phyloP scores from a whole-genome alignment of 2,888 invertebrate species.

The Galeruca laticollis region DNA sequence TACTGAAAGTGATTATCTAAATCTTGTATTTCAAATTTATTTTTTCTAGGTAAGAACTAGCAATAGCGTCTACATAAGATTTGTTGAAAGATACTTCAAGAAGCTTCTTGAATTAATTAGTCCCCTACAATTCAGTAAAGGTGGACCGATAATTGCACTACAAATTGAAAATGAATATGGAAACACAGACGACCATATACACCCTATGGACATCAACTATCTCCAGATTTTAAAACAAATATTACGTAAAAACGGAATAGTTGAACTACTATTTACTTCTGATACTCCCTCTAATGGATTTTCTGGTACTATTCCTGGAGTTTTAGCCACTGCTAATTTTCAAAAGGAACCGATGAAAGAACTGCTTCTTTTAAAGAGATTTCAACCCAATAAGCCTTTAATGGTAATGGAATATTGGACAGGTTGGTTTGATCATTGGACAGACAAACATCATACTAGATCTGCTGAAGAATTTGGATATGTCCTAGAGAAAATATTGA shows the following conservation, averaged over 20 bases:
- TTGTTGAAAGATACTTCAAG: constrained; percentile 58
- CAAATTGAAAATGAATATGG: constrained; percentile 91
- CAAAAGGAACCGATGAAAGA: constrained; percentile 63
- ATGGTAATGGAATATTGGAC: constrained; percentile 74
- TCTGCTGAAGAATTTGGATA: constrained; percentile 50
- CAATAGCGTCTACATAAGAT: constrained; percentile 43
- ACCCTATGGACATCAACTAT: constrained; percentile 63
- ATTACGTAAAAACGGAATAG: constrained; percentile 62
- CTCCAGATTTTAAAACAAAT: constrained; percentile 64
- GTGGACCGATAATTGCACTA: constrained; percentile 84
- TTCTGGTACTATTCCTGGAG: constrained; percentile 52
- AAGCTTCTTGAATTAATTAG: constrained; percentile 67
- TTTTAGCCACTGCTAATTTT: constrained; percentile 71
- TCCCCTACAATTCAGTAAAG: constrained; percentile 74
- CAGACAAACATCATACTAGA: constrained; percentile 60
- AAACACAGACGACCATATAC: constrained; percentile 65
- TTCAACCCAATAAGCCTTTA: constrained; percentile 69
- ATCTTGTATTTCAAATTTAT: constrained; percentile 55
- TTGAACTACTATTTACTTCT: constrained; percentile 70
- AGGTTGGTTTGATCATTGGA: constrained; percentile 75
- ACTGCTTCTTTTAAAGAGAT: constrained; percentile 63
- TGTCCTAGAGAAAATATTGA: constrained; percentile 55
- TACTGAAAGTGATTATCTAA: too few relatives aligned
- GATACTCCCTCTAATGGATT: constrained; percentile 60
- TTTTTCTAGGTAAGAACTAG: constrained; percentile 54